A percentile compares a stretch with the other conserved stretches of the same genome.
phyloP scores from a whole-genome alignment of 2,888 invertebrate genomes.

The Caenorhabditis uteleia region DNA sequence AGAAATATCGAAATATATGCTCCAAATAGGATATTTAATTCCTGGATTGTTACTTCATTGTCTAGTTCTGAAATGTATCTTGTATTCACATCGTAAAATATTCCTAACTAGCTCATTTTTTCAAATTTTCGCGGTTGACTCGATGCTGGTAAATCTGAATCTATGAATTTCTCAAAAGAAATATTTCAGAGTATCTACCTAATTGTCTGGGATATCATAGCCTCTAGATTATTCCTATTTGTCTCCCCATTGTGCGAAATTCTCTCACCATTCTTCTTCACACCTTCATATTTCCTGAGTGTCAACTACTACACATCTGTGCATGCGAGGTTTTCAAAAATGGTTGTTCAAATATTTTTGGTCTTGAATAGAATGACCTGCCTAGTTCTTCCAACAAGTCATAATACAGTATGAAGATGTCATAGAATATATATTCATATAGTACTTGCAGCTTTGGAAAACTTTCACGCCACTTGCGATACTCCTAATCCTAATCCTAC shows the following conservation, averaged over 20 bases:
- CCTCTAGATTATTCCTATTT: slow-evolving; percentile 5
- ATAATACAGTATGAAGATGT: no score
- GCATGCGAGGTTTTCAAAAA: not conserved
- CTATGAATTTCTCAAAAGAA: no score
- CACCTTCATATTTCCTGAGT: not conserved
- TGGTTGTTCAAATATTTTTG: slow-evolving; percentile 1
- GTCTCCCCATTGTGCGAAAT: slow-evolving; percentile 3
- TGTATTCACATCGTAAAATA: not conserved
- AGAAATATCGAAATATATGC: not conserved
- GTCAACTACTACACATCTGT: not conserved
- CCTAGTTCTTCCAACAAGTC: not conserved
- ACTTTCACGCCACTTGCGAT: no score
- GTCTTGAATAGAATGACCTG: slow-evolving; percentile 8
- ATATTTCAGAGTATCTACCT: not conserved
- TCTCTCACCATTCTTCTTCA: not conserved
- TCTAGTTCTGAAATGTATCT: not conserved
- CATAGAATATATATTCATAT: no score
- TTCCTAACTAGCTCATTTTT: not conserved
- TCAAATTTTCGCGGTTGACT: not conserved
- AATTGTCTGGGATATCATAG: not conserved
- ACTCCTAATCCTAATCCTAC: not conserved
- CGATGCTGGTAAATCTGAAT: not conserved
- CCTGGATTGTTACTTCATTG: not conserved
- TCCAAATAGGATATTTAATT: not conserved
- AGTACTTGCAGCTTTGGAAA: no score